Percentiles rank a stretch among this genome's conserved stretches.
Conservation (phyloP, 2,113 vertebrate species). For the Alces alces region DNA sequence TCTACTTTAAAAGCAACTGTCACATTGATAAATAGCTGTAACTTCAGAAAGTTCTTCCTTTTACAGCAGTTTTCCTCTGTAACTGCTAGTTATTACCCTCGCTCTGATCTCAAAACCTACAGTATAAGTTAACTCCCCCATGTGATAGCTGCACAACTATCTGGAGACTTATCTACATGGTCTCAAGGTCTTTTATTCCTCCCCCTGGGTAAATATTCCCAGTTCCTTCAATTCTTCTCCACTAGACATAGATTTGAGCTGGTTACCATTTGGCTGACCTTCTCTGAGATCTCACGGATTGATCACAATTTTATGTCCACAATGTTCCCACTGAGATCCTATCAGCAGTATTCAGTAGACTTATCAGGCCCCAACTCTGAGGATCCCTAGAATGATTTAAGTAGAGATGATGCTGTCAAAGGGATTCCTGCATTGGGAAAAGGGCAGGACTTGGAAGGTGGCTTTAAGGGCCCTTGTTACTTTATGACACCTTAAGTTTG, state of each 20-base stretch:
- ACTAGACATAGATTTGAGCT: not conserved
- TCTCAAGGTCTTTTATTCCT: not conserved
- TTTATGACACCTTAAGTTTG: not conserved
- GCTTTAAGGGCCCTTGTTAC: not conserved
- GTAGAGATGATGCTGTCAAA: not conserved
- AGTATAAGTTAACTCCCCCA: not conserved
- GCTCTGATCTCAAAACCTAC: not conserved
- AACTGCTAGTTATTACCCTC: not conserved
- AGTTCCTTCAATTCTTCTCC: not conserved
- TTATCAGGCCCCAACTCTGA: not conserved
- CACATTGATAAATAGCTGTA: not conserved
- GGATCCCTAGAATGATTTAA: not conserved
- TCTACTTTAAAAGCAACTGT: not conserved
- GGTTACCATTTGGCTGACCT: not conserved
- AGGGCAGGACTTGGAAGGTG: not conserved
- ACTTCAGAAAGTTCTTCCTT: not conserved
- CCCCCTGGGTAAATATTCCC: not conserved
- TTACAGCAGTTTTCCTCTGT: not conserved
- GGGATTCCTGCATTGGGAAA: not conserved
- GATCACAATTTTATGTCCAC: not conserved
- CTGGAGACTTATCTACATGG: not conserved
- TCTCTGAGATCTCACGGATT: not conserved
- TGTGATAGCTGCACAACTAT: not conserved
- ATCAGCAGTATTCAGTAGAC: not conserved
- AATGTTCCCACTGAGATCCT: not conserved